Conservation (phyloP, 64 coral and sea anemone species). For the Montipora foliosa region DNA sequence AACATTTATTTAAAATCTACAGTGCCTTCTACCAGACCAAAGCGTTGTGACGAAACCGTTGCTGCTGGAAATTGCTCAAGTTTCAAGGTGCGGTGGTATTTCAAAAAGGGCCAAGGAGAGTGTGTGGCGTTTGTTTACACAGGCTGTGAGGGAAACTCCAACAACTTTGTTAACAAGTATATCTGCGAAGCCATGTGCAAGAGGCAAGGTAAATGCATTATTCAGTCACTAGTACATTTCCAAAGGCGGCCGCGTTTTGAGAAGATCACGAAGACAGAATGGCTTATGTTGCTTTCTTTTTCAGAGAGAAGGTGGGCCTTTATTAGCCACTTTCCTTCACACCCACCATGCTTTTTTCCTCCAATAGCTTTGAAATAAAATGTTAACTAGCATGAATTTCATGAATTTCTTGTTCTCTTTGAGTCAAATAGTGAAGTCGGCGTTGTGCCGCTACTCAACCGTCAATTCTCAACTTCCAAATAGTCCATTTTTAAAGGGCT, state of each 20-base stretch:
- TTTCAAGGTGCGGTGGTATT: slow-evolving; percentile 37
- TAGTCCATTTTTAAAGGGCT: too few species aligned
- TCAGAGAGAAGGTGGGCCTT: too few species aligned
- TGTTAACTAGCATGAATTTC: too few species aligned
- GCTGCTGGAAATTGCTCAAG: slow-evolving; percentile 42
- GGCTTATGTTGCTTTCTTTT: too few species aligned
- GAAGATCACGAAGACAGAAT: not conserved
- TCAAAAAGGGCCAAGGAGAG: not conserved
- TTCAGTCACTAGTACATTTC: not conserved
- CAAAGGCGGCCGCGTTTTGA: too few species aligned
- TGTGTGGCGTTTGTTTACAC: slow-evolving; percentile 52
- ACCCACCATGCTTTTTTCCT: too few species aligned
- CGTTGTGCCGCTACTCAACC: too few species aligned
- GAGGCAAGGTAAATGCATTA: slow-evolving; percentile 4
- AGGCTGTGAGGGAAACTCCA: slow-evolving; percentile 48
- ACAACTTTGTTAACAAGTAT: slow-evolving; percentile 49
- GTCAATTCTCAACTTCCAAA: too few species aligned
- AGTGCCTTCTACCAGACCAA: not conserved
- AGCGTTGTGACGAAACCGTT: not conserved
- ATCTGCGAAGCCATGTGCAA: slow-evolving; percentile 54
- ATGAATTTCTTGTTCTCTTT: too few species aligned
- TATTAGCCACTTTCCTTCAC: too few species aligned
- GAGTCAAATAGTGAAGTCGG: too few species aligned
- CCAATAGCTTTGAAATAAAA: too few species aligned
- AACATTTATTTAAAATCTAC: not conserved